Base-by-base conservation (phyloP, 1,140 invertebrate genomes). In the Drosophila nigromelanica region DNA sequence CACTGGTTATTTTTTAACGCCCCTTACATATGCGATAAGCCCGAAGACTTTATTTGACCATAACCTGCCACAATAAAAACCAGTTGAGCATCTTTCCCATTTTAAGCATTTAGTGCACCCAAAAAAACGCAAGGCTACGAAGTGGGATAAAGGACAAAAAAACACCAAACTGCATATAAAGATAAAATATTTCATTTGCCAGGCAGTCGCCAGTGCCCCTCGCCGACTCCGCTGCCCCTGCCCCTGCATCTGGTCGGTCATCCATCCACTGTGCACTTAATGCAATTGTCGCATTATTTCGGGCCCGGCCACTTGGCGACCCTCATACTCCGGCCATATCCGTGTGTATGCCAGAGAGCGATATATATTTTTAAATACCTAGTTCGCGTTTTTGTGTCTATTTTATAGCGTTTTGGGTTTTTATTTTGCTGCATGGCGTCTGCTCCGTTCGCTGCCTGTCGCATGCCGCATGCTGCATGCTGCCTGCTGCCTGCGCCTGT, bases 301-400 rank as follows among this genome's bases (percentile, higher is more conserved):
- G 43, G 56, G 35, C 55, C 39, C 54, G 18, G 35, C 55, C 63
- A 54, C 64, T 45, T 30, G 39, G 45, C 30, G n/a, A 21, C 51
- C 8, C 56, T 21, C 43, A 15, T 39, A 24, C 48, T 45, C 15
- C 51, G 4, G 6, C 14, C 54, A 15, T 42, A 43, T 61, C 27
- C 10, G 37, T 12, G 37, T 5, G 14, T 43, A 43, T 11, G 15
- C 10, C 18, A 10, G 43, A 45, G 33, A 35, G 24, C 42, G n/a
- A 61, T 52, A 70, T 74, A 74, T 74, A 74, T 74, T 74, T 74
- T 74, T 74, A 74, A 74, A 74, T 74, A 74, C 72, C 59, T 74
- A 70, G 71, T 56, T 27, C 67, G 67, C 72, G 66, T 59, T 58
- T 70, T 58, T 70, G 51, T 69, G 43, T 73, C 66, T 69, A 70